These are phyloP conservation scores for Garra rufa DNA, from an alignment of 2,113 vertebrate genomes.

Conservation along the genomic window DNA sequence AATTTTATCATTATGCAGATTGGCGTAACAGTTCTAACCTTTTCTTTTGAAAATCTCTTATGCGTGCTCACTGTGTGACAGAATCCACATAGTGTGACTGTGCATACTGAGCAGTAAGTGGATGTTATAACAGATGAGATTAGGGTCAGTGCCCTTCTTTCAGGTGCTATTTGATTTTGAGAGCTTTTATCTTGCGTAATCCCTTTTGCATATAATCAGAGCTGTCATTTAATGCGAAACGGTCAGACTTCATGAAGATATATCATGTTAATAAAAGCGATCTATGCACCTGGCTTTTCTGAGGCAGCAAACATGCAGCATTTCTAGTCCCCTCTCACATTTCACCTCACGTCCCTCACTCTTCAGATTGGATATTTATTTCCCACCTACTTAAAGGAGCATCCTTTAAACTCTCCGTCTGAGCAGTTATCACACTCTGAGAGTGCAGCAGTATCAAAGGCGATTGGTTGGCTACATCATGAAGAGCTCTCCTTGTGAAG, in stretches of 20 bases:
- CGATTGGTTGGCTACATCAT: not conserved
- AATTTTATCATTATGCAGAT: constrained; percentile 19
- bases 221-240: constrained; percentile 25
- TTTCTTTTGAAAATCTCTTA: constrained; percentile 2
- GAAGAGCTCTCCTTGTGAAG: constrained; percentile 19
- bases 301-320: not conserved
- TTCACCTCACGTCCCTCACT: not conserved
- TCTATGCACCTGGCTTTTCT: not conserved
- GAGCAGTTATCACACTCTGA: not conserved
- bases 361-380: constrained; percentile 36
- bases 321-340: not conserved
- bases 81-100: constrained; percentile 48
- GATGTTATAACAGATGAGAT: constrained; percentile 30
- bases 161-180: constrained; percentile 47
- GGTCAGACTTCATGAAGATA: constrained; percentile 37
- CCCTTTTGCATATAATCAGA: constrained; percentile 11
- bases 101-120: constrained; percentile 31
- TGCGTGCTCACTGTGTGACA: constrained; percentile 29
- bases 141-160: constrained; percentile 46
- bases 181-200: constrained; percentile 38
- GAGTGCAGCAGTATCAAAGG: not conserved
- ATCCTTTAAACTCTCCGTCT: constrained; percentile 5
- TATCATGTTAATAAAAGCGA: constrained; percentile 17
- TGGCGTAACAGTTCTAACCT: constrained; percentile 6
- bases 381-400: constrained; percentile 14